Evolutionary conservation across 2,888 invertebrate species (phyloP).

Genomic region (Synanthedon vespiformis): DNA sequence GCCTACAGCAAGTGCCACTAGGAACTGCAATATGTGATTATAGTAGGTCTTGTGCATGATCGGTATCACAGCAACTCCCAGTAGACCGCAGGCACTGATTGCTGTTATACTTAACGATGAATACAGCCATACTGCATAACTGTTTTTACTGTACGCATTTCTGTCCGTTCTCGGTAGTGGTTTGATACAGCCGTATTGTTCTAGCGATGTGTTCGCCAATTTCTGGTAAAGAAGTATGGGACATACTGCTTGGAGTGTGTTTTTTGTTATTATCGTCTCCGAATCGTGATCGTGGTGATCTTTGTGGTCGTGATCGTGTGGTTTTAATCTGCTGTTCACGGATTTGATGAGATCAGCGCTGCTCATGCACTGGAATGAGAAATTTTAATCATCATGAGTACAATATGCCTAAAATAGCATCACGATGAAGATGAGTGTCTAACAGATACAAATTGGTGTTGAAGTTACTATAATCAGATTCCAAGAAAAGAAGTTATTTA

Average conservation of each 20-base stretch:
- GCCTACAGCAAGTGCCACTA: slow-evolving; percentile 93
- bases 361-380: slow-evolving; percentile 55
- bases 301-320: slow-evolving; percentile 26
- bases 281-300: slow-evolving; percentile 20
- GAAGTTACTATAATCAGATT: too few relatives aligned
- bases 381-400: not conserved
- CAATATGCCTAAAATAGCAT: not conserved
- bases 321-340: slow-evolving; percentile 50
- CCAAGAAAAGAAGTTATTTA: too few relatives aligned
- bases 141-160: slow-evolving; percentile 35
- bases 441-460: too few relatives aligned
- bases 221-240: slow-evolving; percentile 78
- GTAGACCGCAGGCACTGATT: slow-evolving; percentile 88
- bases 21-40: slow-evolving; percentile 88
- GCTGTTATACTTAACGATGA: slow-evolving; percentile 83
- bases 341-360: slow-evolving; percentile 55
- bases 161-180: slow-evolving; percentile 26
- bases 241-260: slow-evolving; percentile 69
- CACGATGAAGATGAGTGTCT: too few relatives aligned
- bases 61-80: slow-evolving; percentile 91
- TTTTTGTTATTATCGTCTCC: slow-evolving; percentile 28
- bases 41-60: slow-evolving; percentile 91
- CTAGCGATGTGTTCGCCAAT: slow-evolving; percentile 63
- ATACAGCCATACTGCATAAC: slow-evolving; percentile 82
- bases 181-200: slow-evolving; percentile 69